Evolutionary conservation across 2,113 vertebrate species (phyloP), one percentile per base, ranked within the genome.

Genomic region (Hippocampus comes): DNA sequence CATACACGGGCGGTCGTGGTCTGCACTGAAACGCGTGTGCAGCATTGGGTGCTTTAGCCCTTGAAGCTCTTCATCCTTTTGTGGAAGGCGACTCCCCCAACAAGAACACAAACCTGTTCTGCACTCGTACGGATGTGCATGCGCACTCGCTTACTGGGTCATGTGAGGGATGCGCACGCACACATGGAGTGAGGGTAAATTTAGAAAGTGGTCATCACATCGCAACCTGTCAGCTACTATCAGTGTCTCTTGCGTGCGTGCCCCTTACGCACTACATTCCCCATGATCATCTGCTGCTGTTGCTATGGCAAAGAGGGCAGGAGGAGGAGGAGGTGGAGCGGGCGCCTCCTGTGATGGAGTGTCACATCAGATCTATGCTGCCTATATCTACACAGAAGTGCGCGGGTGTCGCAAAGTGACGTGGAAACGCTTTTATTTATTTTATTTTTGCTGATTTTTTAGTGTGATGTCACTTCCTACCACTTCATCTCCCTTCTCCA

Each of bases 171-270:
- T 51, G 63, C 9, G 57, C 48, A 69, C 42, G 1, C 41, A 9
- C 18, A 5, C 43, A 23, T 15, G 8, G 43, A 3, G 30, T 55
- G 0, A 20, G 70, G 46, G 59, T 83, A 78, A 76, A 72, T 77
- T 72, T 79, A 81, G 76, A 79, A 70, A 63, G 68, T 69, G 68
- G 64, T 74, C 60, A 0, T 71, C 71, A 51, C 73, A 70, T 78
- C 71, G 74, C 67, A 76, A 76, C 59, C 73, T 74, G 78, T 78
- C 83, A 80, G 71, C 65, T 69, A 21, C 5, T 14, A 55, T 25
- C 70, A 73, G 46, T 63, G 80, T 80, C 74, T 71, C 57, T 43
- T n/a, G 18, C 23, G 46, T 34, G 65, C 18, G 66, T 51, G 42
- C 5, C 9, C 11, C 9, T 27, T 42, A 23, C 20, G 23, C n/a